Conservation (phyloP, 2,888 invertebrate species). For the Uloborus plumipes region DNA sequence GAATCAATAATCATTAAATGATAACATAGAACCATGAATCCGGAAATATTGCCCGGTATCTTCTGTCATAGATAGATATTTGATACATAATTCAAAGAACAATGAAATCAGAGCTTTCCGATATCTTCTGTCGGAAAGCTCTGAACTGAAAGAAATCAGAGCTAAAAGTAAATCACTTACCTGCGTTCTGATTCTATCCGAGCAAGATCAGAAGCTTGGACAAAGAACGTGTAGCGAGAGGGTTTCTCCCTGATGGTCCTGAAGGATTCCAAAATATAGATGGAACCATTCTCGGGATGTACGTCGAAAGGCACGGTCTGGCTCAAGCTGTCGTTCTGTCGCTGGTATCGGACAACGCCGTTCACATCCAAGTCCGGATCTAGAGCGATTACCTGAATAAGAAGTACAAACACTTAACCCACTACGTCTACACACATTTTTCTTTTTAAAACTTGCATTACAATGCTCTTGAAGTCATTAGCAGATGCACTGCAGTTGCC, state of each 20-base stretch:
- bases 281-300: conserved; percentile 68
- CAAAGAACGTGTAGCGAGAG: conserved; percentile 67
- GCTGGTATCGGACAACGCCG: conserved; percentile 82
- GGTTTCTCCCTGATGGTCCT: conserved; percentile 74
- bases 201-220: conserved; percentile 73
- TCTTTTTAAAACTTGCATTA: too few relatives aligned
- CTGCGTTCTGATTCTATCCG: conserved; percentile 66
- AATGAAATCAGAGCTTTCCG: too few relatives aligned
- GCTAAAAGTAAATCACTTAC: conserved; percentile 12
- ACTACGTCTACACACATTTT: too few relatives aligned
- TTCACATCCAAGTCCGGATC: conserved; percentile 86
- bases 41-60: too few relatives aligned
- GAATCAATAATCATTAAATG: too few relatives aligned
- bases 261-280: conserved; percentile 67
- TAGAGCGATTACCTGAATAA: conserved; percentile 78
- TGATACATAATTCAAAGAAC: too few relatives aligned
- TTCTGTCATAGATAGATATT: too few relatives aligned
- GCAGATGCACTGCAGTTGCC: too few relatives aligned
- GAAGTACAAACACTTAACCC: neutral
- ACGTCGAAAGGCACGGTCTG: conserved; percentile 68
- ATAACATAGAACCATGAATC: too few relatives aligned
- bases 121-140: too few relatives aligned
- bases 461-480: too few relatives aligned
- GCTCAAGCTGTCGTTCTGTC: conserved; percentile 74
- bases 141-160: too few relatives aligned